Evolutionary conservation across 2,113 vertebrate genomes (phyloP), one percentile per base, ranked within the genome.

Genomic region (Anarhynchus alexandrinus): DNA sequence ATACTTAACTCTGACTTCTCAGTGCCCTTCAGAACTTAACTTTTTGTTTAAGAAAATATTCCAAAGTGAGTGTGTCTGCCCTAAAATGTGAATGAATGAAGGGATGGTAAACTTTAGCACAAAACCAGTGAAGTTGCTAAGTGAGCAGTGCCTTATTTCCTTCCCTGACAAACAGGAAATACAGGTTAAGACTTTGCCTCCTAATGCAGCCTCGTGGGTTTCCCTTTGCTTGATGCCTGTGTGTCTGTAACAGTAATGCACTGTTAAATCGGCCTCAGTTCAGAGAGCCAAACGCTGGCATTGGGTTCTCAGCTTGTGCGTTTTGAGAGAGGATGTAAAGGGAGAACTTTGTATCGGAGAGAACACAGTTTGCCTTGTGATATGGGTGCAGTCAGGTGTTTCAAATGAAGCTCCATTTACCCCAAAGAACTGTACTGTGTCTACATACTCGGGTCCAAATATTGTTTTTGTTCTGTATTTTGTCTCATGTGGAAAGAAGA

Each of bases 101-200:
- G 55, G 15, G 32, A 25, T 51, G 47, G 59, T 74, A 66, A 94
- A 83, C 64, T 81, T 65, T 1, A 84, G 82, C 85, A 84, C 59
- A 43, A 54, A 86, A 61, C 65, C 21, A 59, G 38, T 55, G 80
- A 47, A 54, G 94, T 10, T 90, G 83, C 88, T 32, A 47, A 30
- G 78, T 79, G 70, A 81, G 94, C 83, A 84, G 15, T 57, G 65
- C 77, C 57, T 78, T 78, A 23, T 61, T 93, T 94, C 92, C 92
- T 88, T 84, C 86, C 95, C 3, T 4, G 96, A 84, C 80, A 81
- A 96, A 94, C 95, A 92, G 88, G 95, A 96, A 96, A 96, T 95
- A 86, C 95, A 92, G 94, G 96, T 96, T 96, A 12, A 90, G 94
- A 25, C 82, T 95, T 61, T 30, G 42, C 66, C 83, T 95, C 64